Evolutionary conservation across 2,113 vertebrate genomes (phyloP).

Genomic region (Chlamydotis undulata): DNA sequence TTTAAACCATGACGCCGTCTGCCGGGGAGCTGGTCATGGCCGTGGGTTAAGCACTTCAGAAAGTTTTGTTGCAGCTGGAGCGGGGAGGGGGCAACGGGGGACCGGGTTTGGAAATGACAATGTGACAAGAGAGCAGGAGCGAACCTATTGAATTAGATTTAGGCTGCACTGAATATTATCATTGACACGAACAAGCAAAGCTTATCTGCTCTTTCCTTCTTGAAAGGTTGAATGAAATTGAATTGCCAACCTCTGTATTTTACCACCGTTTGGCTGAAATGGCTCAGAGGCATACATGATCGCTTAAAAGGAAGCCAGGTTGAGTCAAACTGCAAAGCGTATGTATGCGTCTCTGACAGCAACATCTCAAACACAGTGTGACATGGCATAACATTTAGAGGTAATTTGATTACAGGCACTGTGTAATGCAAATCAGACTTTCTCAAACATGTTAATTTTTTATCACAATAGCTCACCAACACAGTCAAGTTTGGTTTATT

Average conservation of each 20-base stretch:
- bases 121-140: slow-evolving; percentile 6
- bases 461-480: slow-evolving; percentile 22
- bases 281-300: slow-evolving; percentile 52
- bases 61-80: slow-evolving; percentile 65
- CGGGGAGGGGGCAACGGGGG: not conserved
- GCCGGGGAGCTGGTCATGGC: not conserved
- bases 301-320: slow-evolving; percentile 37
- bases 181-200: slow-evolving; percentile 51
- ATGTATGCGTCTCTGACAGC: slow-evolving; percentile 39
- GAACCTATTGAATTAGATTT: slow-evolving; percentile 61
- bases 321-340: slow-evolving; percentile 46
- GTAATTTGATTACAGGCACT: slow-evolving; percentile 68
- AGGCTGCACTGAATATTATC: slow-evolving; percentile 70
- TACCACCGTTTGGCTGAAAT: slow-evolving; percentile 66
- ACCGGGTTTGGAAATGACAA: slow-evolving; percentile 46
- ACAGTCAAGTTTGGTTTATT: slow-evolving; percentile 5
- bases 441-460: slow-evolving; percentile 37
- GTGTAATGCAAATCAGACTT: slow-evolving; percentile 66
- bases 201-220: slow-evolving; percentile 73
- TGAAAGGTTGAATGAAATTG: slow-evolving; percentile 71
- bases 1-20: not conserved
- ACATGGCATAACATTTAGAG: slow-evolving; percentile 49
- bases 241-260: slow-evolving; percentile 69
- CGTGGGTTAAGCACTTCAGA: slow-evolving; percentile 46
- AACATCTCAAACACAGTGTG: slow-evolving; percentile 50